Percentiles rank a stretch among this genome's conserved stretches.
Conservation (phyloP, 2,888 invertebrate species). For the Macrophya alboannulata region DNA sequence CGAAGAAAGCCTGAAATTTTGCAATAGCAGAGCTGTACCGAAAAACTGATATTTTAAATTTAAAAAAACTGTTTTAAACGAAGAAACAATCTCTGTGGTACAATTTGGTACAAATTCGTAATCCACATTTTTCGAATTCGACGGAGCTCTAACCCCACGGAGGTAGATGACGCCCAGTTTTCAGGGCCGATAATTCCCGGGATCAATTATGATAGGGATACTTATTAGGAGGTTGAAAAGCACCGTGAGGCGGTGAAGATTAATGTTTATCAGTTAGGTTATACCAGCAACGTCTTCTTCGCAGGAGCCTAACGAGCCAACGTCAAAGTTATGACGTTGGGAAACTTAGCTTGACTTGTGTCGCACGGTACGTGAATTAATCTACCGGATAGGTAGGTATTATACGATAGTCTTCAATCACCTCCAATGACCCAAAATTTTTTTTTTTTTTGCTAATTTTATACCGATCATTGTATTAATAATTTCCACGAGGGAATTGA, state of each 20-base stretch:
- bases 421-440: background rate
- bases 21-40: too few relatives aligned
- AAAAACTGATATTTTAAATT: too few relatives aligned
- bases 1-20: too few relatives aligned
- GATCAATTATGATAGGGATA: background rate
- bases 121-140: too few relatives aligned
- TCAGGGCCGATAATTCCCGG: background rate
- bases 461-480: background rate
- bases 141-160: too few relatives aligned
- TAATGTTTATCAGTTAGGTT: slow-evolving; percentile 30
- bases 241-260: slow-evolving; percentile 28
- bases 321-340: slow-evolving; percentile 45
- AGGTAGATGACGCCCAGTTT: too few relatives aligned
- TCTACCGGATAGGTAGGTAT: background rate
- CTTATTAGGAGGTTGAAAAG: background rate
- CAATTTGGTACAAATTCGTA: too few relatives aligned
- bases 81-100: too few relatives aligned
- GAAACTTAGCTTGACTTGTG: slow-evolving; percentile 40
- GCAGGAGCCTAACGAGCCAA: slow-evolving; percentile 10
- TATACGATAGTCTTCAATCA: slow-evolving; percentile 7
- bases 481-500: background rate
- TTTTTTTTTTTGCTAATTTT: background rate
- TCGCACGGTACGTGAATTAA: slow-evolving; percentile 39
- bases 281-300: slow-evolving; percentile 37
- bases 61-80: too few relatives aligned